Evolutionary conservation across 2,888 invertebrate genomes (phyloP).

Genomic region (Gerris lacustris): DNA sequence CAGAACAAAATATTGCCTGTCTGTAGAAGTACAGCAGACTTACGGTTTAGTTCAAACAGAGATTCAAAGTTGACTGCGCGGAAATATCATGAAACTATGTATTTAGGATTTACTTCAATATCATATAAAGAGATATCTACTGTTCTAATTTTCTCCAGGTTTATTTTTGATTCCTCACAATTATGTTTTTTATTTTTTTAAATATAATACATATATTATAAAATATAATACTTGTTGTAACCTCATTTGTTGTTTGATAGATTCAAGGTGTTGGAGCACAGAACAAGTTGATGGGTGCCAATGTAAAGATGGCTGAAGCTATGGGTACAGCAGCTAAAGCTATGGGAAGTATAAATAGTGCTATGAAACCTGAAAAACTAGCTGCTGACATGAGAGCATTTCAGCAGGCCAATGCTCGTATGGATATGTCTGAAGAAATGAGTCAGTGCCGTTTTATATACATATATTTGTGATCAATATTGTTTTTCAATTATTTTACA

Average conservation of each 20-base stretch:
- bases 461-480: neutral
- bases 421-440: constrained; percentile 95
- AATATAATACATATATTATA: too few species aligned
- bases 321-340: constrained; percentile 82
- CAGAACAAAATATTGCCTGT: too few species aligned
- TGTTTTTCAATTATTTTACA: neutral
- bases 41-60: too few species aligned
- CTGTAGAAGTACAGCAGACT: too few species aligned
- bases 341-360: constrained; percentile 76
- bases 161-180: too few species aligned
- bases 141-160: too few species aligned
- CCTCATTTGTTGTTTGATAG: constrained; percentile 37
- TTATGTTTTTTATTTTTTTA: too few species aligned
- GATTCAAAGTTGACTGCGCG: too few species aligned
- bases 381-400: constrained; percentile 74
- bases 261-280: constrained; percentile 65
- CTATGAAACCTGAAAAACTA: constrained; percentile 74
- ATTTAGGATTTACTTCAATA: too few species aligned
- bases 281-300: constrained; percentile 81
- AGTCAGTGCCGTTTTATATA: constrained; percentile 45
- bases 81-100: too few species aligned
- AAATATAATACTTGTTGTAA: too few species aligned
- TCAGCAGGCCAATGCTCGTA: constrained; percentile 67
- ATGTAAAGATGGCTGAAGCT: constrained; percentile 71
- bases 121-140: too few species aligned